Conservation (phyloP, 2,888 invertebrate species). For the Chloroclystis v-ata region DNA sequence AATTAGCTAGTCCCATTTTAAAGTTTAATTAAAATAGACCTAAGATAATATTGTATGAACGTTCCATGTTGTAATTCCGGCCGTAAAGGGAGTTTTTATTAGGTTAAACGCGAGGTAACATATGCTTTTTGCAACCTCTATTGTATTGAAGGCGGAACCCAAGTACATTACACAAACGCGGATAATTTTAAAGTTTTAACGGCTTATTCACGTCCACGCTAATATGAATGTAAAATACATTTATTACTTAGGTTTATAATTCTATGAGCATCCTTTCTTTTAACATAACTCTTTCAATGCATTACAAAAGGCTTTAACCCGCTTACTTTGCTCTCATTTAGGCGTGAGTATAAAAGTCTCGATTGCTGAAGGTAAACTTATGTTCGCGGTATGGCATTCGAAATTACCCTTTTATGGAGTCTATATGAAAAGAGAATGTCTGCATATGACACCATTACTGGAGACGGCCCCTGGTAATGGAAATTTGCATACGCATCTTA, state of each 20-base stretch:
- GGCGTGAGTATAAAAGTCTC: conserved; percentile 21
- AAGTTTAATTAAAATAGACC: conserved; percentile 59
- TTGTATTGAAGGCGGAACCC: conserved; percentile 22
- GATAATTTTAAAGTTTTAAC: conserved; percentile 16
- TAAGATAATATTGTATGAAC: conserved; percentile 55
- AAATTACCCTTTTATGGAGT: conserved; percentile 54
- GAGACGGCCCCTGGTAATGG: conserved; percentile 64
- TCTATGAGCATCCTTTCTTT: background rate
- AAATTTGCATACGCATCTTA: conserved; percentile 74
- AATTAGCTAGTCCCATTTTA: conserved; percentile 40
- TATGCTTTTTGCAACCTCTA: conserved; percentile 21
- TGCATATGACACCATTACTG: conserved; percentile 66
- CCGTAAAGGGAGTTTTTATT: conserved; percentile 41
- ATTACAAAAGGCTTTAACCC: conserved; percentile 6
- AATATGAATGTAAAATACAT: background rate
- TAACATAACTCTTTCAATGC: background rate
- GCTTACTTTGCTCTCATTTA: conserved; percentile 6
- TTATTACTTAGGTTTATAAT: background rate
- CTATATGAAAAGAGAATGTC: conserved; percentile 63
- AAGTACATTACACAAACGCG: conserved; percentile 16
- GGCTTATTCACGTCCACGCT: conserved; percentile 8
- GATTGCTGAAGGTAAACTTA: conserved; percentile 34
- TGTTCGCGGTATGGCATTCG: conserved; percentile 39
- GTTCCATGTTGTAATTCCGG: conserved; percentile 41
- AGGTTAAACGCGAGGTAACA: conserved; percentile 31